A percentile compares a stretch with the other conserved stretches of the same genome.
Evolutionary conservation across 2,888 invertebrate genomes (phyloP).

Genomic region (Nomada hirtipes): DNA sequence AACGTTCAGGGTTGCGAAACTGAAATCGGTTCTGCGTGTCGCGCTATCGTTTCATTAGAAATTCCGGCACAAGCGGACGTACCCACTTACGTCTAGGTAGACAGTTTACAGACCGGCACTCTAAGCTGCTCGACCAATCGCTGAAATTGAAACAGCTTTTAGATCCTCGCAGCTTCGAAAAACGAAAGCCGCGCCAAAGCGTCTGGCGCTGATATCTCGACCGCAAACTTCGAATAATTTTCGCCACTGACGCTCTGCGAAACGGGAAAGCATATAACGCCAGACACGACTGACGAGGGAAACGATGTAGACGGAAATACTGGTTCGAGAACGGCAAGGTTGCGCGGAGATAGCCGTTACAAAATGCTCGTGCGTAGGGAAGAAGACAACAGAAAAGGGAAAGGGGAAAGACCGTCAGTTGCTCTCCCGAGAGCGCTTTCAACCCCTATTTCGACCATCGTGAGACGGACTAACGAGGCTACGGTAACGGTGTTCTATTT

Average conservation of each 20-base stretch:
- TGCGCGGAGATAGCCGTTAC: background rate
- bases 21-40: background rate
- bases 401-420: slow-evolving; percentile 25
- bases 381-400: slow-evolving; percentile 2
- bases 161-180: background rate
- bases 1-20: background rate
- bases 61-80: background rate
- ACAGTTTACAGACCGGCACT: background rate
- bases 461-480: slow-evolving; percentile 37
- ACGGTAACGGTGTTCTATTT: slow-evolving; percentile 28
- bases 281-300: background rate
- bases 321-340: background rate
- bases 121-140: background rate
- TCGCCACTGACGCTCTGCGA: background rate
- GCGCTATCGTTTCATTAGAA: background rate
- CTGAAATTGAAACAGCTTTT: background rate
- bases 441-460: slow-evolving; percentile 33
- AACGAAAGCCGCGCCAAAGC: no score
- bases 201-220: background rate
- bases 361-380: slow-evolving; percentile 3
- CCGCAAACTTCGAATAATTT: no score
- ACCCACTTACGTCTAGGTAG: background rate
- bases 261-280: background rate
- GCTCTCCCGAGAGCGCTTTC: slow-evolving; percentile 35
- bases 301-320: background rate